These are phyloP conservation scores for Caenorhabditis briggsae DNA, from an alignment of 1,140 invertebrate genomes.

Conservation along the genomic window DNA sequence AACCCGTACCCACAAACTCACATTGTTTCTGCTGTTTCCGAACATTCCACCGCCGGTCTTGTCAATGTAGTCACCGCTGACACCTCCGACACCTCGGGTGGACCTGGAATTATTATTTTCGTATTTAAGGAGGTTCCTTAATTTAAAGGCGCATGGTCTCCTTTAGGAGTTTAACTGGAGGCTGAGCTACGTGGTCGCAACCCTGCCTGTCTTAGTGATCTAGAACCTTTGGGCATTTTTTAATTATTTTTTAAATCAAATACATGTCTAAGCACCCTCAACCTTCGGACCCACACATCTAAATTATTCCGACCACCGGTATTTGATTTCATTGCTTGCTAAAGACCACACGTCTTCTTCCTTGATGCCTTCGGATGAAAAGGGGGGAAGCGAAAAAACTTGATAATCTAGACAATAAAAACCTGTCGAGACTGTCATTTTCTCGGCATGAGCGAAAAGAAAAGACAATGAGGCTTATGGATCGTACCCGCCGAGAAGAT, in stretches of 20 bases:
- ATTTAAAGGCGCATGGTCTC: neutral
- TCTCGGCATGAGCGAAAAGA: neutral
- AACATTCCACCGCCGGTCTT: conserved; percentile 56
- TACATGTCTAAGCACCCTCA: too few relatives aligned
- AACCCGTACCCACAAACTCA: conserved; percentile 1
- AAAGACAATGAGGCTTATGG: neutral
- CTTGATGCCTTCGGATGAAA: neutral
- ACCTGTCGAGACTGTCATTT: conserved; percentile 10
- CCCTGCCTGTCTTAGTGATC: too few relatives aligned
- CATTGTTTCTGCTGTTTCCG: conserved; percentile 60
- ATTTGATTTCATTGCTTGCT: too few relatives aligned
- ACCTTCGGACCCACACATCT: too few relatives aligned
- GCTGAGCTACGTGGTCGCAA: too few relatives aligned
- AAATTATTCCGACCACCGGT: too few relatives aligned
- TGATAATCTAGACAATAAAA: conserved; percentile 14
- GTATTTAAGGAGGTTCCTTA: neutral
- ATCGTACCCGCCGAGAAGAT: too few relatives aligned
- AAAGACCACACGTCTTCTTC: too few relatives aligned
- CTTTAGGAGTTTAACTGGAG: too few relatives aligned
- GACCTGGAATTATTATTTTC: conserved; percentile 62
- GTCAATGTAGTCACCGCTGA: conserved; percentile 70
- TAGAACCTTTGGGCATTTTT: too few relatives aligned
- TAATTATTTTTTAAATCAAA: too few relatives aligned
- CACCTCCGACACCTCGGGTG: conserved; percentile 71
- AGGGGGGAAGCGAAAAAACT: neutral